Percentiles rank a stretch among this genome's conserved stretches.
Evolutionary conservation across 2,888 invertebrate species (phyloP).

Genomic region (Galerucella calmariensis): DNA sequence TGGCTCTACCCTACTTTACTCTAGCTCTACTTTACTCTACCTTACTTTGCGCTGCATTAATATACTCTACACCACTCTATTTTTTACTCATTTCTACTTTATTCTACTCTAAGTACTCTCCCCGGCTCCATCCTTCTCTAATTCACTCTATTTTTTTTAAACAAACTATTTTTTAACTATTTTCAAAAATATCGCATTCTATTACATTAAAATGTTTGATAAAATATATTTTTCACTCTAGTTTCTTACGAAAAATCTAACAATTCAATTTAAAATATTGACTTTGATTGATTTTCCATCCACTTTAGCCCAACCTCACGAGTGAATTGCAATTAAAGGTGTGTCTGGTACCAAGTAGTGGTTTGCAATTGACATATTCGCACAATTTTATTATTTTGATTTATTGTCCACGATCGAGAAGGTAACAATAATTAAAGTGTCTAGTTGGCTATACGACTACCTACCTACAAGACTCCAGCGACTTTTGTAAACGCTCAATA

Average conservation of each 20-base stretch:
- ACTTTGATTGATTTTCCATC: conserved; percentile 8
- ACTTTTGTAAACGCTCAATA: conserved; percentile 14
- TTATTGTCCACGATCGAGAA: conserved; percentile 40
- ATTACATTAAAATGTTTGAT: too few species aligned
- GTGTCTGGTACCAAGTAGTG: conserved; percentile 12
- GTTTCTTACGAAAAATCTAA: neutral
- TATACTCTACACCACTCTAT: too few species aligned
- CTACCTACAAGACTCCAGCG: conserved; percentile 31
- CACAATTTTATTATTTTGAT: conserved; percentile 41
- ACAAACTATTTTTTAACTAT: too few species aligned
- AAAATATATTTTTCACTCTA: neutral
- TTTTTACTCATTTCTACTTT: too few species aligned
- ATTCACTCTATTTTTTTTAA: too few species aligned
- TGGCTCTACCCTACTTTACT: too few species aligned
- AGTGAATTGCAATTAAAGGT: conserved; percentile 27
- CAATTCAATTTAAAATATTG: neutral
- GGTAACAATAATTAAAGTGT: conserved; percentile 38
- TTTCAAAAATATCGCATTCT: too few species aligned
- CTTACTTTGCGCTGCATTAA: too few species aligned
- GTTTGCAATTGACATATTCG: conserved; percentile 16
- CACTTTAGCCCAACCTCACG: conserved; percentile 15
- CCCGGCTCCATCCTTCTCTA: too few species aligned
- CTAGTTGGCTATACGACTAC: conserved; percentile 21
- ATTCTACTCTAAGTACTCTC: too few species aligned
- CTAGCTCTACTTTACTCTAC: too few species aligned